Percentiles rank a stretch among this genome's conserved stretches.
These are phyloP conservation scores for Aurelia sp. DNA, from an alignment of 30 jellyfish, hydroid and myxozoan species.

Conservation along the genomic window DNA sequence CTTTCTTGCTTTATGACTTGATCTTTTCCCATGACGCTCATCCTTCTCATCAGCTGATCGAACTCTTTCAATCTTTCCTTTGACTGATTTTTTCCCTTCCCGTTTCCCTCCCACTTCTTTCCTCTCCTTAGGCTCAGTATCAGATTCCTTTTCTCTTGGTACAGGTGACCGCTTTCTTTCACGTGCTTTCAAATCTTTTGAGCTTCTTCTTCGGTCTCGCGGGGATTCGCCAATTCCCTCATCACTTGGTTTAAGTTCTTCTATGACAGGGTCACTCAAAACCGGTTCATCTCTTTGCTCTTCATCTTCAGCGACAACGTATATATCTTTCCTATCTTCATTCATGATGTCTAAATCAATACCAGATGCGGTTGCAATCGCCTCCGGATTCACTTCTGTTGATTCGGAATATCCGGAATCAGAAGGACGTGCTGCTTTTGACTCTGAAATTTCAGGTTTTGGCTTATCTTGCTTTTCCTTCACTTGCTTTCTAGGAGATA, in stretches of 20 bases:
- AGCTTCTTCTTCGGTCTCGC: background rate
- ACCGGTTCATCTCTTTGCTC: constrained; percentile 1
- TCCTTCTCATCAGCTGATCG: constrained; percentile 47
- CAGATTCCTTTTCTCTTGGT: constrained; percentile 3
- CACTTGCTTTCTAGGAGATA: constrained; percentile 15
- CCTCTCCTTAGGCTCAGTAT: background rate
- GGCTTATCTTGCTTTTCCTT: constrained; percentile 17
- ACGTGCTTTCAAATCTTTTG: background rate
- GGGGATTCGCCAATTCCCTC: background rate
- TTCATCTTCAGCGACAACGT: constrained; percentile 18
- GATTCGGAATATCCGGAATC: constrained; percentile 54
- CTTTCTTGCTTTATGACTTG: constrained; percentile 47
- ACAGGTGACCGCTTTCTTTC: background rate
- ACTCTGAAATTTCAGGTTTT: constrained; percentile 5
- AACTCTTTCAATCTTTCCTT: constrained; percentile 24
- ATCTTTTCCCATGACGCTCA: constrained; percentile 3
- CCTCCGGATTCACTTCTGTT: constrained; percentile 54
- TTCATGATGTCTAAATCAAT: constrained; percentile 66
- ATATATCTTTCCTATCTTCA: constrained; percentile 48
- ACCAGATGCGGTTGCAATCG: constrained; percentile 85
- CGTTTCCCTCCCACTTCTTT: background rate
- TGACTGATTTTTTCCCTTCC: background rate
- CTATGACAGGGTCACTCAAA: background rate
- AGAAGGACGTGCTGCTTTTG: constrained; percentile 2
- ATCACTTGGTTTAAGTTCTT: constrained; percentile 11